These are phyloP conservation scores for Carcinoscorpius rotundicauda DNA, from an alignment of 1,140 invertebrate species.

Conservation along the genomic window DNA sequence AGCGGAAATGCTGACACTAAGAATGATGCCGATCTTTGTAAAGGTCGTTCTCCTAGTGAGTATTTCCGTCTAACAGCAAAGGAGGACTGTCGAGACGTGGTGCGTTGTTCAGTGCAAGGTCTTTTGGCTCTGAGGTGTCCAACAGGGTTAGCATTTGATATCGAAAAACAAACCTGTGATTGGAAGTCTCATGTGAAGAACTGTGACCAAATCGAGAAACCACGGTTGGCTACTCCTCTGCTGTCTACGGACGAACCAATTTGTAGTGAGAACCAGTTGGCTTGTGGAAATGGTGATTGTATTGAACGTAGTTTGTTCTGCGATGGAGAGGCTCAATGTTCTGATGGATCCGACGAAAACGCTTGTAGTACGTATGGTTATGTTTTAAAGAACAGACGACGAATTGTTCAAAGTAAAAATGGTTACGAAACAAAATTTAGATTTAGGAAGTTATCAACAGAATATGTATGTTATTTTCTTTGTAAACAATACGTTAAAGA, in stretches of 20 bases:
- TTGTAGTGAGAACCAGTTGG: conserved; percentile 68
- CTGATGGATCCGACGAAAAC: conserved; percentile 80
- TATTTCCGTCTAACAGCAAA: conserved; percentile 83
- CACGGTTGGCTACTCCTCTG: conserved; percentile 77
- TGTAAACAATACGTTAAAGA: too few relatives aligned
- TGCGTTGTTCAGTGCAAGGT: conserved; percentile 88
- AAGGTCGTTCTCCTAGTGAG: conserved; percentile 88
- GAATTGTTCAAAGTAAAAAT: too few relatives aligned
- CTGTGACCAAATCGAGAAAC: conserved; percentile 57
- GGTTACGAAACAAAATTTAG: too few relatives aligned
- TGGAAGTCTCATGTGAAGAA: conserved; percentile 91
- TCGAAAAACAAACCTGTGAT: conserved; percentile 90
- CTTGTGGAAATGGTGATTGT: conserved; percentile 73
- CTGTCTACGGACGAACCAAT: conserved; percentile 82
- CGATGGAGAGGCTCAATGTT: conserved; percentile 82
- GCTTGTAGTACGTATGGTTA: conserved; percentile 60
- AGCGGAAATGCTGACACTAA: conserved; percentile 12
- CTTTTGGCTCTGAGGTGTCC: conserved; percentile 85
- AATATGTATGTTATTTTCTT: too few relatives aligned
- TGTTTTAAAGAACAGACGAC: too few relatives aligned
- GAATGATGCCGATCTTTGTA: conserved; percentile 68
- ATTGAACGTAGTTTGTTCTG: conserved; percentile 84
- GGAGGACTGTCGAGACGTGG: conserved; percentile 87
- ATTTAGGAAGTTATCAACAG: too few relatives aligned
- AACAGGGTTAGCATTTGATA: conserved; percentile 84